Conservation (phyloP, 2,113 vertebrate genomes). For the Bolborhynchus lineola region DNA sequence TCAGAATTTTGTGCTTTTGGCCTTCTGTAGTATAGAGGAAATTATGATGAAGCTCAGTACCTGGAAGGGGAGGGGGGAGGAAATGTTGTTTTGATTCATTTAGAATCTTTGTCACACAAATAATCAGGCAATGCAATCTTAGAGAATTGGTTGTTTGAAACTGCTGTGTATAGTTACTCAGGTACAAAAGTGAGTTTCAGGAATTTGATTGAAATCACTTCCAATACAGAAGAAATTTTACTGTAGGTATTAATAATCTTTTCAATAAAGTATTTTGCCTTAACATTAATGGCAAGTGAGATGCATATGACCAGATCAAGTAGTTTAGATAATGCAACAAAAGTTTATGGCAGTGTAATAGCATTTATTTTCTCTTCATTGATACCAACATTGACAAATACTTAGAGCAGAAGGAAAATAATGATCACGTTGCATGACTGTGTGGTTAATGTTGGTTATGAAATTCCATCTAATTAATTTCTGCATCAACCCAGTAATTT, state of each 20-base stretch:
- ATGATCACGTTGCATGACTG: neutral
- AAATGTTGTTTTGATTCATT: neutral
- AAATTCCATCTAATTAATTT: neutral
- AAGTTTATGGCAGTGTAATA: neutral
- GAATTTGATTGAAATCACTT: neutral
- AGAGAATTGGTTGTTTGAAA: neutral
- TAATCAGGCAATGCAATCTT: neutral
- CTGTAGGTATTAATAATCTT: neutral
- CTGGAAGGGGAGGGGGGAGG: neutral
- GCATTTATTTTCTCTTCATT: neutral
- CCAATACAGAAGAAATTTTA: neutral
- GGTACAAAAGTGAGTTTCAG: neutral
- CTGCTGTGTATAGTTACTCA: neutral
- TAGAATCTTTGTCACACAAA: neutral
- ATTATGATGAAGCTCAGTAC: neutral
- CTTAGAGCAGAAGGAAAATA: neutral
- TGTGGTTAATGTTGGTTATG: neutral
- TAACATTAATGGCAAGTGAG: neutral
- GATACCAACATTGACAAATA: neutral
- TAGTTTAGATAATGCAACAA: neutral
- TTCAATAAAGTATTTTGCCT: neutral
- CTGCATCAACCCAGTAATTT: neutral
- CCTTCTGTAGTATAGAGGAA: neutral
- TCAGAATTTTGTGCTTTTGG: neutral
- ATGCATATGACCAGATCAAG: neutral